Evolutionary conservation across 1,140 invertebrate genomes (phyloP), one percentile per base, ranked within the genome.

Genomic region (Tenebrio molitor): DNA sequence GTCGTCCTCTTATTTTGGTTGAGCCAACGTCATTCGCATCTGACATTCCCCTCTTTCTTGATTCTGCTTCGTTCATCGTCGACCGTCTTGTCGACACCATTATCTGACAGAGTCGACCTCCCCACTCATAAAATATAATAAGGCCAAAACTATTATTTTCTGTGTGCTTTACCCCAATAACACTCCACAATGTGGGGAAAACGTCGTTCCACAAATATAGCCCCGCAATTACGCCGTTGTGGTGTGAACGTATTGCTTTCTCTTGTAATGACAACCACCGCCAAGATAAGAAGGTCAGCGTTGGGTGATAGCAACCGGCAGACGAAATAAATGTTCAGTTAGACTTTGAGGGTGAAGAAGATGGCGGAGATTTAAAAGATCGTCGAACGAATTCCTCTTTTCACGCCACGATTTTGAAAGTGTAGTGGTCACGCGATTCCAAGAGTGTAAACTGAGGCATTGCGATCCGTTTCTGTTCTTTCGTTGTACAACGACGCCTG

Each of bases 51-150:
- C 42, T 17, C 42, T 17, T 46, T 6, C 42, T 17, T 17, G 4
- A 2, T 41, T 41, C 12, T 17, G 42, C 16, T 46, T 46, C 42
- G 42, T 46, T 46, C 42, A 46, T 46, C 42, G 14, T 46, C 42
- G 58, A 64, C 58, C 21, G 21, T 64, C 58, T 34, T 64, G 58
- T 64, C 25, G 58, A 33, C 23, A 64, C 58, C 58, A 64, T 64
- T 64, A 64, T 17, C 58, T 64, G 25, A 65, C 15, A 17, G 33
- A 10, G 39, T 65, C 63, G 62, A 44, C 62, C 39, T 46, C 63
- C 53, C 33, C n/a, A 19, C 63, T 12, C 41, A 68, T 72, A 72
- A 72, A 72, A 72, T 68, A 72, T 72, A 72, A 72, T 72, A 68
- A 72, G 71, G 71, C 42, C 71, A 64, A 14, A 42, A 72, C 70